Base-by-base conservation (phyloP, 2,888 invertebrate species). In the Phrixothrix hirtus region DNA sequence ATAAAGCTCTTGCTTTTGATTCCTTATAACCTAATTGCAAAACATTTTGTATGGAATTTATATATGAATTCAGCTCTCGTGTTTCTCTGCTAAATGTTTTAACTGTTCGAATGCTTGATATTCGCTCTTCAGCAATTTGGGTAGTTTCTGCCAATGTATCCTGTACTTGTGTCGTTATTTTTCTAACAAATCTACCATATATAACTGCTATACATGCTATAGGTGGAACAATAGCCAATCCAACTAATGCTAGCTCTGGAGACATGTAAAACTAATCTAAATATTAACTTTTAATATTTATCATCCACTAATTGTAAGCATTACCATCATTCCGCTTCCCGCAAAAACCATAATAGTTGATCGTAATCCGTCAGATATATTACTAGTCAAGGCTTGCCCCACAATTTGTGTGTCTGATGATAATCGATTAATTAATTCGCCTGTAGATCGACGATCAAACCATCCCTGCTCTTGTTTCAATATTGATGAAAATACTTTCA, bases 261-360 rank as follows among this genome's bases (percentile, higher is more conserved):
- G 96, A 97, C 72, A 95, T 91, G 75, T 92, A 95, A 62, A 95
- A 83, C 93, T 93, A 43, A 72, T 32, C 29, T 16, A 34, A 14
- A 34, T 3, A 15, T 16, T 3, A 5, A 13, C 13, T 25, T 11
- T 38, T 12, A 11, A 26, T 15, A 17, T 10, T 11, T 26, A 2
- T 13, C 14, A 38, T 12, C 11, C n/a, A 2, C 34, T 46, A n/a
- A n/a, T n/a, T n/a, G n/a, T n/a, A n/a, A n/a, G n/a, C n/a, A n/a
- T n/a, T 76, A 93, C 92, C 97, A 97, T 97, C 92, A 98, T 95
- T 15, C 89, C 87, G 26, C 93, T 86, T 0, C 96, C 95, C 31
- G 90, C 91, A 15, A 84, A 74, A 5, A 92, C 89, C 86, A 95
- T 94, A 52, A 94, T 86, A 1, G 86, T 72, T 0, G 95, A 91